Evolutionary conservation across 2,888 invertebrate genomes (phyloP), one percentile per base, ranked within the genome.

Genomic region (Herminia tarsipennalis): DNA sequence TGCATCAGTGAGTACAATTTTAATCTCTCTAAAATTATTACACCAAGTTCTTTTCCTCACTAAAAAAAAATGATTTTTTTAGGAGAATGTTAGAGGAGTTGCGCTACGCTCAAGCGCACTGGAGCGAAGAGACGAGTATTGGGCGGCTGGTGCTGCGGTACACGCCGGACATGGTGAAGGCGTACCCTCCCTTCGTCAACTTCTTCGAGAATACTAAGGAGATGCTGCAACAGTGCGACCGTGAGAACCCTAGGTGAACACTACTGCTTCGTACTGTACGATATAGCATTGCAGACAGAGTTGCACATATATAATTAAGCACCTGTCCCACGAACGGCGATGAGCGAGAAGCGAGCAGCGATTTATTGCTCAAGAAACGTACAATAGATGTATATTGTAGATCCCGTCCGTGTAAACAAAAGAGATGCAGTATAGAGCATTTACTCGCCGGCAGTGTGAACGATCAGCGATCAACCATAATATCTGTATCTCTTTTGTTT

Each of bases 101-200:
- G 57, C 90, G 92, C 12, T 92, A 92, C 73, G 92, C 95, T 43
- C 93, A 95, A 44, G 92, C 94, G 55, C 94, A 95, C 78, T 99
- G 98, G 98, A 94, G 94, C 55, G 98, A 99, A 79, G 97, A 98
- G 73, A 93, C 94, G 67, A 93, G 94, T 70, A 95, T 98, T 77
- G 99, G 98, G 4, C 95, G 96, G 76, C 95, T 98, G 66, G 96
- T 98, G 81, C 92, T 97, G 39, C 95, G 95, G 80, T 96, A 97
- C 91, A 95, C 96, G 39, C 95, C 96, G 40, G 97, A 96, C 74
- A 93, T 99, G 79, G 94, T 96, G 63, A 98, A 97, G 87, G 97
- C 98, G 1, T 99, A 99, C 92, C 99, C 99, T 53, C 98, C 98
- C 12, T 99, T 98, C 90, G 96, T 99, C 41, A 99, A 99, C 92